A percentile compares a stretch with the other conserved stretches of the same genome.
phyloP scores from a whole-genome alignment of 2,888 invertebrate genomes.

The Macropis europaea region DNA sequence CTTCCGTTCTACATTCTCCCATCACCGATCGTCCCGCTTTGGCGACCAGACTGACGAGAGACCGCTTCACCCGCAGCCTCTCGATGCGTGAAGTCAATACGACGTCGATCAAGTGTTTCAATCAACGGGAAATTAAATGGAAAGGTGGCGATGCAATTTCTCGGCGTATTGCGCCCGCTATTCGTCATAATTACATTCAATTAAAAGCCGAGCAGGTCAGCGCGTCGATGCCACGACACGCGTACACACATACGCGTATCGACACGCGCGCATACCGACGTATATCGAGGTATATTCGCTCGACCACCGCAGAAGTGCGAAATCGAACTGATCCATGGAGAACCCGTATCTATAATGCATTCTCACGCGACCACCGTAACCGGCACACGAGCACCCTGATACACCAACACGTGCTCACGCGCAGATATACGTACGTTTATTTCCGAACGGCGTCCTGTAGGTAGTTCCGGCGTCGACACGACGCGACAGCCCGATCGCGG shows the following conservation, averaged over 20 bases:
- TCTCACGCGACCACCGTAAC: slow-evolving; percentile 51
- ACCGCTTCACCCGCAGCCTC: no score
- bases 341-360: slow-evolving; percentile 62
- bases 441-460: slow-evolving; percentile 65
- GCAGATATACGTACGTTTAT: slow-evolving; percentile 60
- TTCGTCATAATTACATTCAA: slow-evolving; percentile 57
- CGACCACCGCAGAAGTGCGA: slow-evolving; percentile 54
- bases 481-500: slow-evolving; percentile 68
- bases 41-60: no score
- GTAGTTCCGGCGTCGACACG: slow-evolving; percentile 71
- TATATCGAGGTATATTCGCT: slow-evolving; percentile 22
- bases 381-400: slow-evolving; percentile 30
- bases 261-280: slow-evolving; percentile 26
- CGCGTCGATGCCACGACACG: slow-evolving; percentile 16
- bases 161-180: slow-evolving; percentile 29
- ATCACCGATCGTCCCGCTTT: not conserved
- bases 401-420: slow-evolving; percentile 20
- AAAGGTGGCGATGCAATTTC: slow-evolving; percentile 51
- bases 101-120: slow-evolving; percentile 3
- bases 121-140: slow-evolving; percentile 45
- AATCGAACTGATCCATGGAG: slow-evolving; percentile 64
- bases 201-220: slow-evolving; percentile 50
- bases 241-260: slow-evolving; percentile 28
- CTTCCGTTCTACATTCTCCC: not conserved
- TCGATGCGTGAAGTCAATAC: not conserved